Evolutionary conservation across 2,888 invertebrate genomes (phyloP), one percentile per base, ranked within the genome.

Genomic region (Vannuccia rotundouncinata): DNA sequence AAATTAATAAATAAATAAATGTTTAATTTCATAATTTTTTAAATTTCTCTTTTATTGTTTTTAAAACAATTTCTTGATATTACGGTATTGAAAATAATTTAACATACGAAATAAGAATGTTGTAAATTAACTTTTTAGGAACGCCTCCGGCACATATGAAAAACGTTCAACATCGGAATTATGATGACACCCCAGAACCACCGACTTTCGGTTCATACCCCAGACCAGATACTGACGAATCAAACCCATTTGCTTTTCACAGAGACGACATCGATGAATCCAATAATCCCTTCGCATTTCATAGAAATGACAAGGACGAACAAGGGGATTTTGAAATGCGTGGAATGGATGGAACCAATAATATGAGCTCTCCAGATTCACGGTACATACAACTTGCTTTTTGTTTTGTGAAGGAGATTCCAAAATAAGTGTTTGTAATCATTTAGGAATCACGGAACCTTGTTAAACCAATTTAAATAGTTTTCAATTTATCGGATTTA

Each of bases 111-210:
- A n/a, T n/a, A n/a, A n/a, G n/a, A n/a, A n/a, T n/a, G n/a, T n/a
- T n/a, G n/a, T n/a, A n/a, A 45, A 45, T 66, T 66, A 66, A 5
- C 5, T 66, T 5, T 66, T 66, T 66, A 66, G 66, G 66, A 22
- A 13, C 66, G 25, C 66, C 66, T n/a, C 66, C 66, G 5, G 66
- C 66, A 13, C 66, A 66, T 22, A 66, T 66, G 66, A 66, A 66
- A 66, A 66, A 66, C 66, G 25, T 5, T 5, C 5, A 45, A 45
- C 45, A 17, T 45, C 5, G 17, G 17, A 10, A 45, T 45, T 5
- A 45, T 5, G 45, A 45, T 10, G 17, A 45, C 45, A 45, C 45
- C 45, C 45, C 10, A 45, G 45, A 5, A 45, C 10, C 66, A 66
- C 66, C 66, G 25, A 2, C 17, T n/a, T 22, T 22, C 25, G 25